These are phyloP conservation scores for Ooceraea biroi DNA, from an alignment of 1,140 invertebrate genomes.

Conservation along the genomic window DNA sequence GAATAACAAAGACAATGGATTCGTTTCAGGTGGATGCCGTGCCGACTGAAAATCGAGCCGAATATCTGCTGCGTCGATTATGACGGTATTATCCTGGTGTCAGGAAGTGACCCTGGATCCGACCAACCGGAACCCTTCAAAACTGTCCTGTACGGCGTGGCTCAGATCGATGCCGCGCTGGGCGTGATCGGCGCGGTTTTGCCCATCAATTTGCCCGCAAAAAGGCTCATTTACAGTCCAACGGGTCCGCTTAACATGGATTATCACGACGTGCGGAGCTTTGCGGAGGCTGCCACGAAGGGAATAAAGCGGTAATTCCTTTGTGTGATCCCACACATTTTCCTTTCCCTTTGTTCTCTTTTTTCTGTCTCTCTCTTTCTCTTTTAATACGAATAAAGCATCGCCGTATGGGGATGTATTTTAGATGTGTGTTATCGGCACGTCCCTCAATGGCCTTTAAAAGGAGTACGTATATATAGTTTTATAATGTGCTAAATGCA, in stretches of 20 bases:
- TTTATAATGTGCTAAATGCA: neutral
- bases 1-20: slow-evolving; percentile 39
- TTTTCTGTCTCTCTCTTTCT: too few species aligned
- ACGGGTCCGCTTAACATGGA: slow-evolving; percentile 92
- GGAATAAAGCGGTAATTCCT: slow-evolving; percentile 88
- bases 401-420: neutral
- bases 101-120: slow-evolving; percentile 78
- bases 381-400: neutral
- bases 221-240: slow-evolving; percentile 90
- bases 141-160: slow-evolving; percentile 79
- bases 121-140: slow-evolving; percentile 84
- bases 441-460: neutral
- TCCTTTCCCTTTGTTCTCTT: slow-evolving; percentile 16
- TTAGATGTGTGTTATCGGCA: slow-evolving; percentile 11
- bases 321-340: slow-evolving; percentile 11
- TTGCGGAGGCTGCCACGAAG: slow-evolving; percentile 88
- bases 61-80: slow-evolving; percentile 81
- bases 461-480: neutral
- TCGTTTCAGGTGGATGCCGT: slow-evolving; percentile 83
- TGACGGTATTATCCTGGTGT: slow-evolving; percentile 84
- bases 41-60: slow-evolving; percentile 81
- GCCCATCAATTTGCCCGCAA: slow-evolving; percentile 88
- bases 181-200: slow-evolving; percentile 86
- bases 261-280: slow-evolving; percentile 93
- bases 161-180: slow-evolving; percentile 81